These are phyloP conservation scores for Tiaroga cobitis DNA, from an alignment of 2,797 vertebrate genomes.

Conservation along the genomic window DNA sequence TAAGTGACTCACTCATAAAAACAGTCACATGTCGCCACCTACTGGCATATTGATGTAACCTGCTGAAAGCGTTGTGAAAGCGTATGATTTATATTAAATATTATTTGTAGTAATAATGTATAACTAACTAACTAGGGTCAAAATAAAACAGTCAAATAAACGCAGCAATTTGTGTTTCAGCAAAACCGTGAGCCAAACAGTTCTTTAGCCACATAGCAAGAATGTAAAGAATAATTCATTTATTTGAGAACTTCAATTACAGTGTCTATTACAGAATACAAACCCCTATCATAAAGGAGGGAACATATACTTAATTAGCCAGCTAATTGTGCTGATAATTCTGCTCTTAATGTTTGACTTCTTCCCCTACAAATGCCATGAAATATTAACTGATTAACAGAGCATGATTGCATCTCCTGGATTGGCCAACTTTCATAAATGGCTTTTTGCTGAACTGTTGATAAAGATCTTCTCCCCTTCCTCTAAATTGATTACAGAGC, in stretches of 20 bases:
- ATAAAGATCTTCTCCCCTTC: constrained; percentile 26
- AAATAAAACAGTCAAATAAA: background rate
- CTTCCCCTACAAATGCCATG: constrained; percentile 27
- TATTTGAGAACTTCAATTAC: background rate
- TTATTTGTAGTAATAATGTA: background rate
- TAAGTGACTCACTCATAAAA: background rate
- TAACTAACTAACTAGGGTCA: no score
- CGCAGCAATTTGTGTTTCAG: background rate
- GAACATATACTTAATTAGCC: constrained; percentile 33
- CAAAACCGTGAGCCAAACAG: background rate
- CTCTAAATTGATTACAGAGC: constrained; percentile 24
- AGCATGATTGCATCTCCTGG: constrained; percentile 7
- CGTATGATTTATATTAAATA: background rate
- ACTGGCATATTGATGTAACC: background rate
- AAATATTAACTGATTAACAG: constrained; percentile 41
- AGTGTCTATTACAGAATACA: constrained; percentile 9
- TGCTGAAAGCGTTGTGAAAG: background rate
- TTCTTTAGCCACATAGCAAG: background rate
- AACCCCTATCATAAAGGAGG: constrained; percentile 10
- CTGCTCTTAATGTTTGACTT: constrained; percentile 17
- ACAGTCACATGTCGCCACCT: background rate
- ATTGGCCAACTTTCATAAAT: constrained; percentile 19
- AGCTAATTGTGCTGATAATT: constrained; percentile 46
- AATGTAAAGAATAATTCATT: background rate
- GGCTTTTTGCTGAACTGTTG: constrained; percentile 26